Conservation (phyloP, 2,113 vertebrate species). For the Mormyrus lacerda region DNA sequence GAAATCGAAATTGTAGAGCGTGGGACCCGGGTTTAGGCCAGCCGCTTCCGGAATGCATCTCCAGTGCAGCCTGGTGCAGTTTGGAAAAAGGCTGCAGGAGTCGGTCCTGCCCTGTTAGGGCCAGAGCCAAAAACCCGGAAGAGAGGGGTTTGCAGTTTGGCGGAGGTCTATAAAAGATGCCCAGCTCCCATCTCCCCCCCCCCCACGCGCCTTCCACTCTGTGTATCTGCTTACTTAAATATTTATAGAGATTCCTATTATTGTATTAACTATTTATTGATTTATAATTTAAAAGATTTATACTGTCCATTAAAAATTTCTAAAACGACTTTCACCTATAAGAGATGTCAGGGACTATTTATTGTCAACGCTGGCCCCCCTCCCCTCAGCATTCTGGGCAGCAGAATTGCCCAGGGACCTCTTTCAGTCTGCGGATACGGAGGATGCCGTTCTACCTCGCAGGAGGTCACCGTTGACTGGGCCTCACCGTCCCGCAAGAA, state of each 20-base stretch:
- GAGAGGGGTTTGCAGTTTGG: background rate
- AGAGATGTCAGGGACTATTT: slow-evolving; percentile 62
- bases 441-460: slow-evolving; percentile 37
- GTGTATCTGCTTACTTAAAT: slow-evolving; percentile 72
- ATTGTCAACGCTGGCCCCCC: slow-evolving; percentile 54
- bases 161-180: background rate
- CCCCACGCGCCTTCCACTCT: slow-evolving; percentile 32
- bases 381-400: slow-evolving; percentile 52
- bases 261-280: slow-evolving; percentile 98
- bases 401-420: slow-evolving; percentile 55
- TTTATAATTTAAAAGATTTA: slow-evolving; percentile 98
- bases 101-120: background rate
- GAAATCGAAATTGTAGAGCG: background rate
- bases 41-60: background rate
- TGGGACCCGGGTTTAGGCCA: background rate
- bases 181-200: slow-evolving; percentile 21
- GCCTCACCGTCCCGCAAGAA: slow-evolving; percentile 45
- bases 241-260: slow-evolving; percentile 89
- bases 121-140: background rate
- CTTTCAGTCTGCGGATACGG: slow-evolving; percentile 62
- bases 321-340: slow-evolving; percentile 60
- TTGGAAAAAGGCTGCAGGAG: background rate
- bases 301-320: slow-evolving; percentile 69
- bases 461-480: slow-evolving; percentile 55
- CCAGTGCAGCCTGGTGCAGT: background rate